Evolutionary conservation across 1,140 invertebrate genomes (phyloP).

Genomic region (Zaprionus ghesquierei): DNA sequence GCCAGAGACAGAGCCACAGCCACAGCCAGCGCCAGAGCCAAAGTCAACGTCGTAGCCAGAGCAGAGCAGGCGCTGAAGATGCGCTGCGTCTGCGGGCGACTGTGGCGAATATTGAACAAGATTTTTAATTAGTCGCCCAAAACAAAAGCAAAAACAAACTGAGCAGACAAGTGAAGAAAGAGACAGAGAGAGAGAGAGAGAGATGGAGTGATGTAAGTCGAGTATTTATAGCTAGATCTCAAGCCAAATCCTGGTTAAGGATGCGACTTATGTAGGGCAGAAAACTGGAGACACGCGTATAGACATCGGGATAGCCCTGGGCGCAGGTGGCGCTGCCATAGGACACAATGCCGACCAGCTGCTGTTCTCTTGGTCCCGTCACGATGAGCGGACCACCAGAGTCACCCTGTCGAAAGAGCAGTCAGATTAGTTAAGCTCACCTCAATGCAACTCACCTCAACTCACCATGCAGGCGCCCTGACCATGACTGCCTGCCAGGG

Average conservation of each 20-base stretch:
- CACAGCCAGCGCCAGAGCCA: background rate
- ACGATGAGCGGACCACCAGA: constrained; percentile 87
- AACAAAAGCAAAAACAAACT: constrained; percentile 2
- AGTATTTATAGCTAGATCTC: constrained; percentile 43
- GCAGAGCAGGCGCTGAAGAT: constrained; percentile 23
- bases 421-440: background rate
- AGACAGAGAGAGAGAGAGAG: background rate
- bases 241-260: constrained; percentile 64
- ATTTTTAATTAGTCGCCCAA: constrained; percentile 78
- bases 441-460: background rate
- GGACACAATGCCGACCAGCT: constrained; percentile 87
- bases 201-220: background rate
- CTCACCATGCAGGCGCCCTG: constrained; percentile 83
- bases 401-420: constrained; percentile 85
- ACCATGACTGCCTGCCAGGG: constrained; percentile 72
- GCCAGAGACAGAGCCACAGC: constrained; percentile 2
- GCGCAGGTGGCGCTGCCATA: constrained; percentile 86
- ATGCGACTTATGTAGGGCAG: constrained; percentile 68
- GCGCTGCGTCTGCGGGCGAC: constrained; percentile 22
- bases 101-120: constrained; percentile 77
- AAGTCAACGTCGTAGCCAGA: constrained; percentile 11
- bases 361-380: constrained; percentile 28
- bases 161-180: background rate
- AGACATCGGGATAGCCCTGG: constrained; percentile 76
- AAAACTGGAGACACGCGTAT: constrained; percentile 78